Conservation (phyloP, 2,797 vertebrate species). For the Echeneis naucrates region DNA sequence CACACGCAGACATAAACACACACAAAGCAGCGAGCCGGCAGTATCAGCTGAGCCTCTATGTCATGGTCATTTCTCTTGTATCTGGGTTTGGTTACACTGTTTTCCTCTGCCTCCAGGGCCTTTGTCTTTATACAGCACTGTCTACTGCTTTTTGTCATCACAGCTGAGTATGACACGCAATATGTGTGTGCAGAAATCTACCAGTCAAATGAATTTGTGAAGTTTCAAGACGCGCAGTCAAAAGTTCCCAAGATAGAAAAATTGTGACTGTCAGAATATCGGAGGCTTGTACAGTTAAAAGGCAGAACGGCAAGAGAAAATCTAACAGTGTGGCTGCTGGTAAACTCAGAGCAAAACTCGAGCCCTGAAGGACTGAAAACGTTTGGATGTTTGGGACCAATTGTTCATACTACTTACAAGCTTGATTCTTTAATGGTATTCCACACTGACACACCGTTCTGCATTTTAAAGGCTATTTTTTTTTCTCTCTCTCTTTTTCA, state of each 20-base stretch:
- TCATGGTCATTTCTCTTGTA: conserved; percentile 54
- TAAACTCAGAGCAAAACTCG: neutral
- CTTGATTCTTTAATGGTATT: neutral
- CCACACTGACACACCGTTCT: neutral
- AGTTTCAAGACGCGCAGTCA: conserved; percentile 37
- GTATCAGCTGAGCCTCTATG: conserved; percentile 38
- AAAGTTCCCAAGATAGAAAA: conserved; percentile 43
- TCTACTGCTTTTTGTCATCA: conserved; percentile 34
- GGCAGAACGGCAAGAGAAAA: neutral
- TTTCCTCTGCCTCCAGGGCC: conserved; percentile 58
- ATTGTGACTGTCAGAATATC: neutral
- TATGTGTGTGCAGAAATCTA: conserved; percentile 13
- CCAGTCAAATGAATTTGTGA: conserved; percentile 30
- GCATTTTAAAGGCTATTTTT: neutral
- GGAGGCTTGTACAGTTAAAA: neutral
- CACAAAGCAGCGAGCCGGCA: conserved; percentile 20
- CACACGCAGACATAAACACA: conserved; percentile 35
- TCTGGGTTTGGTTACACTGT: conserved; percentile 37
- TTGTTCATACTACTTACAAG: neutral
- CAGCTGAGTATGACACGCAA: neutral
- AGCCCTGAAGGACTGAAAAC: neutral
- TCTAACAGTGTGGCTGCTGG: neutral
- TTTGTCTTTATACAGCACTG: conserved; percentile 23
- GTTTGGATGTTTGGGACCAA: neutral
- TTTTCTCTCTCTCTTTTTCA: neutral